phyloP scores from a whole-genome alignment of 1,140 invertebrate genomes.

The Bombus terrestris region DNA sequence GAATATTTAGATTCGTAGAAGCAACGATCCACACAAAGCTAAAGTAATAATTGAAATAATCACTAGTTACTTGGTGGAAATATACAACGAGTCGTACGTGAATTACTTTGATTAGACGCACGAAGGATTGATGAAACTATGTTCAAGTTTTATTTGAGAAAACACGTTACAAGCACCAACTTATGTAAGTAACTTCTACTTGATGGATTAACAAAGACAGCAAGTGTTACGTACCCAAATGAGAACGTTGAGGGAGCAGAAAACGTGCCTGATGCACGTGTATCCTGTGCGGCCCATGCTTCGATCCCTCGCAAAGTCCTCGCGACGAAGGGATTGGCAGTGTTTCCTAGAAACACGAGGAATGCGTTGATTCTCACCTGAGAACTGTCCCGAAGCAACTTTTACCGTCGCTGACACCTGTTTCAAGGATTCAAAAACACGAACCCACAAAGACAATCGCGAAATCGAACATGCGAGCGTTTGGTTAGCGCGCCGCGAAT shows the following conservation, averaged over 20 bases:
- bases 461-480: too few species aligned
- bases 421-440: not conserved
- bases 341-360: constrained; percentile 66
- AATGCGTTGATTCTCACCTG: constrained; percentile 8
- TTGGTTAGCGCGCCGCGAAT: not conserved
- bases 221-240: constrained; percentile 86
- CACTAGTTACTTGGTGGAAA: too few species aligned
- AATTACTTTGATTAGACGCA: not conserved
- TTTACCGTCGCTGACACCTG: constrained; percentile 7
- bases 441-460: not conserved
- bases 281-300: constrained; percentile 89
- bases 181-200: not conserved
- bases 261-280: constrained; percentile 89
- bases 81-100: too few species aligned
- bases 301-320: constrained; percentile 46
- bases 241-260: constrained; percentile 89
- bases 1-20: too few species aligned
- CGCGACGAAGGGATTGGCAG: constrained; percentile 44
- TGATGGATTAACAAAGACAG: not conserved
- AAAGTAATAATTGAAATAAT: too few species aligned
- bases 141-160: not conserved
- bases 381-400: not conserved
- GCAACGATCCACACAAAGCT: too few species aligned
- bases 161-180: not conserved
- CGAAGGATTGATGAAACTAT: not conserved